A percentile compares a stretch with the other conserved stretches of the same genome.
Conservation (phyloP, 2,797 vertebrate species). For the Sebastes minor region DNA sequence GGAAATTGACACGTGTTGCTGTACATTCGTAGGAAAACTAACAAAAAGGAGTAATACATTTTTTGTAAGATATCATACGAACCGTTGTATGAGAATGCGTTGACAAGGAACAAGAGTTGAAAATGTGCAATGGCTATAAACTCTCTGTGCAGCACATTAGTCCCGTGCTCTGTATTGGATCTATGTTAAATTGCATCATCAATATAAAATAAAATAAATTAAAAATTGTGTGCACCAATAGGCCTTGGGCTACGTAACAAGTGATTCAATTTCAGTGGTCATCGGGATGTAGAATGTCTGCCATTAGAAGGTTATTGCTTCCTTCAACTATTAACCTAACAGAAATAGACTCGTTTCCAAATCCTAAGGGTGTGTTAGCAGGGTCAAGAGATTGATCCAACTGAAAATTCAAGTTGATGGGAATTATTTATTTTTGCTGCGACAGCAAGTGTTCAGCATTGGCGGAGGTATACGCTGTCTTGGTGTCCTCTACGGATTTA, state of each 20-base stretch:
- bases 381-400: neutral
- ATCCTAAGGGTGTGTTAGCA: neutral
- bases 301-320: constrained; percentile 4
- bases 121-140: neutral
- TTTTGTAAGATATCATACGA: no score
- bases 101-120: neutral
- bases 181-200: no score
- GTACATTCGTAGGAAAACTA: no score
- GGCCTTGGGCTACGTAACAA: neutral
- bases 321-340: constrained; percentile 2
- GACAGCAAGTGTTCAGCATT: neutral
- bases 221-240: neutral
- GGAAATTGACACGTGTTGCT: no score
- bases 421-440: neutral
- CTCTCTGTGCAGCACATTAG: neutral
- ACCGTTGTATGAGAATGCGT: no score
- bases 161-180: neutral
- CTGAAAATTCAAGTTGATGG: neutral
- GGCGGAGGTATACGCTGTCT: fast-evolving
- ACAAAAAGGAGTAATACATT: no score
- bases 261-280: constrained; percentile 12
- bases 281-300: constrained; percentile 10
- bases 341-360: constrained; percentile 4
- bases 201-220: neutral
- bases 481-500: neutral